phyloP scores from a whole-genome alignment of 2,888 invertebrate genomes.

The Drosophila vallismaia region DNA sequence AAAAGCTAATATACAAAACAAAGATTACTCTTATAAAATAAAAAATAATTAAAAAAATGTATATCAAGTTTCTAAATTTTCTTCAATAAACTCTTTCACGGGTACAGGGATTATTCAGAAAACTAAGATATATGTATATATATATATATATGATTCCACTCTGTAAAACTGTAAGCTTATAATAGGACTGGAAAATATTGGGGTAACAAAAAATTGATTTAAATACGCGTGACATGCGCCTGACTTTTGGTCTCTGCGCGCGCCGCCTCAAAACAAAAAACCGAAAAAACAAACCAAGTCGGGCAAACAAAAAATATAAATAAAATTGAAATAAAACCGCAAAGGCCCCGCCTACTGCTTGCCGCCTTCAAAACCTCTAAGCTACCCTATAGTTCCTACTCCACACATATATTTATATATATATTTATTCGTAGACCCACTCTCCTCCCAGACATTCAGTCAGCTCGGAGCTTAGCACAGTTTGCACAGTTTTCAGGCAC shows the following conservation, averaged over 20 bases:
- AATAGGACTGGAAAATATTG: slow-evolving; percentile 6
- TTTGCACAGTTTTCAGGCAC: slow-evolving; percentile 57
- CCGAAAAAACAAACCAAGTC: slow-evolving; percentile 16
- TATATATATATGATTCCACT: background rate
- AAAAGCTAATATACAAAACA: slow-evolving; percentile 2
- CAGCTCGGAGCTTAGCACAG: slow-evolving; percentile 61
- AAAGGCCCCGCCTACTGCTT: slow-evolving; percentile 12
- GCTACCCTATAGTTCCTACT: slow-evolving; percentile 10
- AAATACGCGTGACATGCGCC: slow-evolving; percentile 78
- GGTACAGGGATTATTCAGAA: background rate
- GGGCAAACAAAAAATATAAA: slow-evolving; percentile 8
- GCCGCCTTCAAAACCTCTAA: slow-evolving; percentile 10
- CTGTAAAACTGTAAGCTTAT: background rate
- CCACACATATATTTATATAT: slow-evolving; percentile 7
- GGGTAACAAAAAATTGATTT: slow-evolving; percentile 62
- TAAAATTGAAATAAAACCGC: slow-evolving; percentile 35
- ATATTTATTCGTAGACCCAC: background rate
- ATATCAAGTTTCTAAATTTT: background rate
- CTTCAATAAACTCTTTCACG: no score
- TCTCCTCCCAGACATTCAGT: slow-evolving; percentile 32
- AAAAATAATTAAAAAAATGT: background rate
- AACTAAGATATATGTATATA: background rate
- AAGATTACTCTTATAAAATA: slow-evolving; percentile 7
- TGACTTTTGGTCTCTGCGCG: slow-evolving; percentile 72
- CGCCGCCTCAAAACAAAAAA: slow-evolving; percentile 38